Conservation (phyloP, 2,888 invertebrate genomes). For the Ophion obscuratus region DNA sequence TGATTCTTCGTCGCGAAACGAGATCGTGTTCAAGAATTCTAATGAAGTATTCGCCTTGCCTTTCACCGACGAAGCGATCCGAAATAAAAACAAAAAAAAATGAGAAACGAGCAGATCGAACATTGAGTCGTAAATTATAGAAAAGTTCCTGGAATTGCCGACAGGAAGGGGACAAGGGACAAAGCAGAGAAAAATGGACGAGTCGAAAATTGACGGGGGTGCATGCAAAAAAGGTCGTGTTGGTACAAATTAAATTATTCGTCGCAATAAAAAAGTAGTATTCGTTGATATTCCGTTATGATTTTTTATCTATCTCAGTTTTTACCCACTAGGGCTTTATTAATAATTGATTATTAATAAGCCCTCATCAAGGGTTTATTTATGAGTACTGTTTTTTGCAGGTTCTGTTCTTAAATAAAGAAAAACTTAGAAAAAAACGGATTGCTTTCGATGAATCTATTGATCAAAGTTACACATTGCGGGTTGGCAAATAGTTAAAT, state of each 20-base stretch:
- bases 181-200: background rate
- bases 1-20: constrained; percentile 46
- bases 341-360: no score
- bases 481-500: no score
- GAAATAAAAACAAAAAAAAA: constrained; percentile 7
- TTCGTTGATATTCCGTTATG: background rate
- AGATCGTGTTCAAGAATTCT: constrained; percentile 55
- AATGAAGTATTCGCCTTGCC: constrained; percentile 54
- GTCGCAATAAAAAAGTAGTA: background rate
- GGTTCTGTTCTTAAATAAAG: no score
- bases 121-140: constrained; percentile 44
- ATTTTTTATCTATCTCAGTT: background rate
- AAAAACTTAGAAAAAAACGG: no score
- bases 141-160: constrained; percentile 25
- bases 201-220: background rate
- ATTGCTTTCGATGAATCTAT: no score
- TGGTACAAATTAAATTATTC: background rate
- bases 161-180: background rate
- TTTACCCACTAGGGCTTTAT: no score
- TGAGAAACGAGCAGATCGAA: constrained; percentile 15
- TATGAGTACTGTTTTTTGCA: no score
- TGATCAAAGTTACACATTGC: no score
- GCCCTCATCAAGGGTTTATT: no score
- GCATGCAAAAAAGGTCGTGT: background rate
- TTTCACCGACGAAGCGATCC: constrained; percentile 45